Percentiles rank a stretch among this genome's conserved stretches.
These are phyloP conservation scores for Sorex fumeus DNA, from an alignment of 2,113 vertebrate genomes.

Conservation along the genomic window DNA sequence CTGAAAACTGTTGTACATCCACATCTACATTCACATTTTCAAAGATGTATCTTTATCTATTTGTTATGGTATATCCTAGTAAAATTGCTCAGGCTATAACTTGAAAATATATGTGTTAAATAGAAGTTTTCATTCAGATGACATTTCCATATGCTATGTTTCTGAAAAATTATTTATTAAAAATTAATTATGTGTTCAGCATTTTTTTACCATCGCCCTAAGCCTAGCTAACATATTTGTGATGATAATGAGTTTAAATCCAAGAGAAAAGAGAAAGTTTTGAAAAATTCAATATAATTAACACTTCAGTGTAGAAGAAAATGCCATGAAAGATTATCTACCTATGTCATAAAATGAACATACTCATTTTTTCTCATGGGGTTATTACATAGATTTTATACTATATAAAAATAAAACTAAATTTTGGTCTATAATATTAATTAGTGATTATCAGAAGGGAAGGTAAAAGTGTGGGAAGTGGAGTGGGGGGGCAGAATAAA, in stretches of 20 bases:
- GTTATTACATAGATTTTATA: no score
- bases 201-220: conserved; percentile 14
- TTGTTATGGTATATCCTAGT: background rate
- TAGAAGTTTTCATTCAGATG: conserved; percentile 7
- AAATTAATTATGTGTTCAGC: background rate
- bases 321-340: background rate
- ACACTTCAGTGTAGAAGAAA: conserved; percentile 22
- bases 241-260: conserved; percentile 15
- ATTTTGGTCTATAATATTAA: no score
- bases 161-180: conserved; percentile 45
- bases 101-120: conserved; percentile 33
- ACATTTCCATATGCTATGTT: background rate
- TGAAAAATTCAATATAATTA: background rate
- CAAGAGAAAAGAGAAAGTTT: conserved; percentile 13
- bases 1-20: background rate
- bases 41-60: conserved; percentile 1
- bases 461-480: no score
- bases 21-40: background rate
- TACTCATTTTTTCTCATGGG: background rate
- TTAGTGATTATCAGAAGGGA: no score
- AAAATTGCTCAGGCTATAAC: background rate
- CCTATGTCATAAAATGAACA: background rate
- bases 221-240: background rate
- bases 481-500: no score
- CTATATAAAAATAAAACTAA: no score